phyloP scores from a whole-genome alignment of 2,797 vertebrate genomes.

The Neoniphon sammara region DNA sequence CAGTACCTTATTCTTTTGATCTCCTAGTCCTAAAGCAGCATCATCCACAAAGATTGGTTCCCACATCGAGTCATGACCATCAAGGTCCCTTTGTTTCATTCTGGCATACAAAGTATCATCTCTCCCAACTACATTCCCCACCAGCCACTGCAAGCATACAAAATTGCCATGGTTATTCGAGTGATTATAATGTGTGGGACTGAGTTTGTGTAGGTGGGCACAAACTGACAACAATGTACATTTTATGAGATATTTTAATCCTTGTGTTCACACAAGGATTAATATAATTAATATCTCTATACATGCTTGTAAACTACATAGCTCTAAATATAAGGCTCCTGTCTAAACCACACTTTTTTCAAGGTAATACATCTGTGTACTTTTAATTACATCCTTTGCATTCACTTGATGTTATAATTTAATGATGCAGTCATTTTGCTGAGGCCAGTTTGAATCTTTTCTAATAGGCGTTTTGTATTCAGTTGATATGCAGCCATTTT shows the following conservation, averaged over 20 bases:
- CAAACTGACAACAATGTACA: background rate
- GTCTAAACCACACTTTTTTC: background rate
- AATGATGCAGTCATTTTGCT: background rate
- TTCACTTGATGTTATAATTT: background rate
- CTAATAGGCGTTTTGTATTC: background rate
- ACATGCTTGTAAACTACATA: no score
- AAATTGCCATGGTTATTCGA: constrained; percentile 58
- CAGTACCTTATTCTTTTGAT: constrained; percentile 85
- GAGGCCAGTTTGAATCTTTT: background rate
- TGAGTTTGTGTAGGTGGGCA: background rate
- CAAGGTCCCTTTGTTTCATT: constrained; percentile 87
- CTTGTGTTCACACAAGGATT: background rate
- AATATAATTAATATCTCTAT: background rate
- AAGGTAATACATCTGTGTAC: background rate
- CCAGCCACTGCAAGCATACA: constrained; percentile 83
- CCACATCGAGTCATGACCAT: constrained; percentile 85
- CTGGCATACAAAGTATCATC: constrained; percentile 85
- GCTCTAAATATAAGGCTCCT: no score
- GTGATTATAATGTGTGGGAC: constrained; percentile 19
- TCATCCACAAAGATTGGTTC: constrained; percentile 87
- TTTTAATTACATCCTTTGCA: background rate
- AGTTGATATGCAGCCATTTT: background rate
- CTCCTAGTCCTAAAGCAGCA: constrained; percentile 82
- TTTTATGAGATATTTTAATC: background rate
- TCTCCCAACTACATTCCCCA: constrained; percentile 86